Conservation (phyloP, 1,140 invertebrate species). For the Gonioctena quinquepunctata region DNA sequence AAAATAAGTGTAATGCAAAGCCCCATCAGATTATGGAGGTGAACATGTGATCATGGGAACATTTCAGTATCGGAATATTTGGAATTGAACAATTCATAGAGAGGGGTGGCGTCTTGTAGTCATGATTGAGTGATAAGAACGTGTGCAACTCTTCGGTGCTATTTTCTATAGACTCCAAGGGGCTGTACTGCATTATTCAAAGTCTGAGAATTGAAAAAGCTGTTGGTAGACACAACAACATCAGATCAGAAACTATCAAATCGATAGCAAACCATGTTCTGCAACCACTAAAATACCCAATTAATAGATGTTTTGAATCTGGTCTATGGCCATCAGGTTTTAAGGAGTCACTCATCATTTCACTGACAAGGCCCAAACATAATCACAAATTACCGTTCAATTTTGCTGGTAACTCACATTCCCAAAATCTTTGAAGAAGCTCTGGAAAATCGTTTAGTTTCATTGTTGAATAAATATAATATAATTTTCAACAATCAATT, state of each 20-base stretch:
- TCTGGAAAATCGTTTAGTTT: not conserved
- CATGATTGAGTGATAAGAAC: not conserved
- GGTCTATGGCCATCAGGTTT: too few species aligned
- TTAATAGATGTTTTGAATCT: too few species aligned
- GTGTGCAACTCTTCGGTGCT: not conserved
- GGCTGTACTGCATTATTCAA: not conserved
- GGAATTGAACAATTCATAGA: too few species aligned
- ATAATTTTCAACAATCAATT: too few species aligned
- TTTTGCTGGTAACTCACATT: not conserved
- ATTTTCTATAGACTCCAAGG: not conserved
- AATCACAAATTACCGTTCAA: not conserved
- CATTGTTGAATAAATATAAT: not conserved
- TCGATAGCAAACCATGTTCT: too few species aligned
- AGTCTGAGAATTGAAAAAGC: not conserved
- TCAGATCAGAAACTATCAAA: not conserved
- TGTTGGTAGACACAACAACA: not conserved
- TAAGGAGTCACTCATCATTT: not conserved
- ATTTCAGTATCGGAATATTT: too few species aligned
- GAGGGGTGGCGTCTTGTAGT: too few species aligned
- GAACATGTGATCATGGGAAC: too few species aligned
- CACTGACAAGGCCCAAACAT: too few species aligned
- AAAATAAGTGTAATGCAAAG: too few species aligned
- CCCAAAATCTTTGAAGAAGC: not conserved
- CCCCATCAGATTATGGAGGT: too few species aligned
- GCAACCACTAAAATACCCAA: too few species aligned